Base-by-base conservation (phyloP, 2,113 vertebrate species). In the Eublepharis macularius region DNA sequence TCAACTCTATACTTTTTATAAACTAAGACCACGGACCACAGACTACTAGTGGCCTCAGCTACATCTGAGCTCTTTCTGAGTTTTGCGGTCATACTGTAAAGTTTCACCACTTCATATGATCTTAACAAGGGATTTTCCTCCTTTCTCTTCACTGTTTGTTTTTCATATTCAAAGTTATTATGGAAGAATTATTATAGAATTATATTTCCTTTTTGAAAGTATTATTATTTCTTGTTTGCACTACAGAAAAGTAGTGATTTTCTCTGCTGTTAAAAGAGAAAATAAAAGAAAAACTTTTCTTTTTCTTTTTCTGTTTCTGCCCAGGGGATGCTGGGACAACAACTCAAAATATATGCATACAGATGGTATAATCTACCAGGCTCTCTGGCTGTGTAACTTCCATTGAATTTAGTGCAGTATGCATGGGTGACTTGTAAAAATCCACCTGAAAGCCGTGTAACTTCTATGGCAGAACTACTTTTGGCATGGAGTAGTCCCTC, bases 191-290 rank as follows among this genome's bases (percentile, higher is more conserved):
- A 0, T 29, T 74, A 79, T 1, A 17, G 57, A 68, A 81, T 36
- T n/a, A 1, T 13, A 24, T 54, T 78, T 43, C 41, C 47, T 76
- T 1, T 1, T 19, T 87, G 82, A 51, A 17, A 13, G 76, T 29
- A 47, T 0, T 57, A 76, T 68, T 13, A 66, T 88, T 79, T 19
- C 65, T 8, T 34, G 82, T 69, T 0, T 0, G 16, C 8, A 2
- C 7, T 0, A 0, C 73, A 83, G 16, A 54, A 17, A 57, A 11
- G 8, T 3, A 39, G 21, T 63, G 0, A 1, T 24, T 1, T 17
- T 80, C 72, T 39, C 0, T 1, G 29, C 0, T 86, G 85, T 1
- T 45, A 83, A 60, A 81, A 63, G 6, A 63, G 26, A 63, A 63
- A 32, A 87, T 36, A 54, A 69, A 34, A 76, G 47, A 34, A 39